Evolutionary conservation across 2,888 invertebrate species (phyloP).

Genomic region (Drosophila fulvimacula): DNA sequence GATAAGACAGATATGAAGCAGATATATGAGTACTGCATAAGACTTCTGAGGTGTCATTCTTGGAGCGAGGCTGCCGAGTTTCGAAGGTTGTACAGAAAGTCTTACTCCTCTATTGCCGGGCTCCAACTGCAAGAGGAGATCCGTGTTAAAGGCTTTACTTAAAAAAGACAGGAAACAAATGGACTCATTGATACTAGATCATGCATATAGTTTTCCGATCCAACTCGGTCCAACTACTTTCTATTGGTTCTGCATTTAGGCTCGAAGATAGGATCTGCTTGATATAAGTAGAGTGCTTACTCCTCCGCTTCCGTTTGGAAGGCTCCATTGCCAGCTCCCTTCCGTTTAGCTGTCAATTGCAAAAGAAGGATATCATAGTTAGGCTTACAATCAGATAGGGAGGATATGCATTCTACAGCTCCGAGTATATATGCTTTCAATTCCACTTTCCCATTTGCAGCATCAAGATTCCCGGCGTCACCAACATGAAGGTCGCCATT

Average conservation of each 20-base stretch:
- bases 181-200: background rate
- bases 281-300: no score
- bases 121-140: background rate
- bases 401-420: no score
- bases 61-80: background rate
- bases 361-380: background rate
- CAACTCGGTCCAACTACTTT: background rate
- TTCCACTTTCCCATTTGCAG: constrained; percentile 2
- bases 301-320: no score
- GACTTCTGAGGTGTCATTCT: background rate
- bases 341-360: no score
- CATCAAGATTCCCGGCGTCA: constrained; percentile 22
- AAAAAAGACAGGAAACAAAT: background rate
- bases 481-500: constrained; percentile 26
- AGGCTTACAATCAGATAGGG: background rate
- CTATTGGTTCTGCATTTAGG: background rate
- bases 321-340: no score
- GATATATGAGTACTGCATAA: background rate
- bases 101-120: background rate
- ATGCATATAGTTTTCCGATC: background rate
- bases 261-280: background rate
- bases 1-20: background rate
- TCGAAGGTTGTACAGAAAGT: no score
- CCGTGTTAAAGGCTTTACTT: background rate
- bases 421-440: background rate